A percentile compares a stretch with the other conserved stretches of the same genome.
Evolutionary conservation across 2,797 vertebrate genomes (phyloP).

Genomic region (Lagocephalus sceleratus): DNA sequence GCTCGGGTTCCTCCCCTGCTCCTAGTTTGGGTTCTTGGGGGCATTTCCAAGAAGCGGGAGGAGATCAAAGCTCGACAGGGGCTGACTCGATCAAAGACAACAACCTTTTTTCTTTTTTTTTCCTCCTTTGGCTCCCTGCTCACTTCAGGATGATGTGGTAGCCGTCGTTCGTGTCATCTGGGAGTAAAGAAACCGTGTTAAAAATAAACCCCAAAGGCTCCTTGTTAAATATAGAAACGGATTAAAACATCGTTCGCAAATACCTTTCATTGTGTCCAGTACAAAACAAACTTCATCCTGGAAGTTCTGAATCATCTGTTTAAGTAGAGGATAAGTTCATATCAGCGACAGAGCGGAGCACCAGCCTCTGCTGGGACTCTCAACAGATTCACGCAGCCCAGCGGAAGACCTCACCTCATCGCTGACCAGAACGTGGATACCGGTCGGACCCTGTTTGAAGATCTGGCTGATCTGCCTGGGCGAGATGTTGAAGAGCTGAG

Average conservation of each 20-base stretch:
- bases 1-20: slow-evolving; percentile 37
- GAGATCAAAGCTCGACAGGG: slow-evolving; percentile 37
- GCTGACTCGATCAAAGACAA: slow-evolving; percentile 39
- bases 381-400: not conserved
- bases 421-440: slow-evolving; percentile 94
- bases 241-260: not conserved
- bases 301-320: slow-evolving; percentile 98
- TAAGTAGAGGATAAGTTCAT: slow-evolving; percentile 1
- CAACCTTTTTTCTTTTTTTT: slow-evolving; percentile 18
- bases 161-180: slow-evolving; percentile 91
- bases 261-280: slow-evolving; percentile 99
- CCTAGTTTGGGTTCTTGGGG: slow-evolving; percentile 31
- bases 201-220: slow-evolving; percentile 16
- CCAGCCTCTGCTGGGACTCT: not conserved
- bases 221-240: slow-evolving; percentile 21
- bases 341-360: not conserved
- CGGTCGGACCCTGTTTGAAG: slow-evolving; percentile 94
- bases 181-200: slow-evolving; percentile 17
- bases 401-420: slow-evolving; percentile 81
- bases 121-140: slow-evolving; percentile 42
- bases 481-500: slow-evolving; percentile 94
- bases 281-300: slow-evolving; percentile 96
- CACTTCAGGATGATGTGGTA: slow-evolving; percentile 98
- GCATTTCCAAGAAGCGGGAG: slow-evolving; percentile 43
- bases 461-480: slow-evolving; percentile 93